Percentiles rank a stretch among this genome's conserved stretches.
Conservation (phyloP, 2,113 vertebrate species). For the Neolamprologus sp. region DNA sequence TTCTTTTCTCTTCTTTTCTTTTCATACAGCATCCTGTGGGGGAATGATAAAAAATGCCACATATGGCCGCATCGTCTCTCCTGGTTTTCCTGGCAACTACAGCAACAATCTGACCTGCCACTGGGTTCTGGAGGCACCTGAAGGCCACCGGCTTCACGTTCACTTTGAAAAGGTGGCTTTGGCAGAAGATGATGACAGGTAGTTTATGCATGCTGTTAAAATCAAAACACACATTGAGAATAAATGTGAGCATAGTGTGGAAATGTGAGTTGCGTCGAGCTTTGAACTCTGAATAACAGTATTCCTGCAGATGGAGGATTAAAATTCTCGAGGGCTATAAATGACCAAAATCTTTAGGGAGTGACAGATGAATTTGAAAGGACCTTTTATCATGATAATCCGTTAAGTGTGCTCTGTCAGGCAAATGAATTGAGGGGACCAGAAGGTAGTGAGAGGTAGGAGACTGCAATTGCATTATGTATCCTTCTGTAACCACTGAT, state of each 20-base stretch:
- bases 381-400: slow-evolving; percentile 43
- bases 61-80: slow-evolving; percentile 85
- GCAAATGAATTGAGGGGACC: slow-evolving; percentile 33
- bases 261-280: neutral
- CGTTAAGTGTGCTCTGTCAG: slow-evolving; percentile 40
- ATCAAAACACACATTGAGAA: neutral
- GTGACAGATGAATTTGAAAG: slow-evolving; percentile 36
- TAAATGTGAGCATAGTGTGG: neutral
- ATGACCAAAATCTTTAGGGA: slow-evolving; percentile 37
- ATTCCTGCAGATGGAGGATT: slow-evolving; percentile 3
- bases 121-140: slow-evolving; percentile 89
- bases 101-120: slow-evolving; percentile 98
- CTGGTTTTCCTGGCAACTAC: slow-evolving; percentile 94
- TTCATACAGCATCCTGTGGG: slow-evolving; percentile 79
- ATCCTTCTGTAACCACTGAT: slow-evolving; percentile 34
- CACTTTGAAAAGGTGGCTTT: slow-evolving; percentile 97
- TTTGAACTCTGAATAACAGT: slow-evolving; percentile 17
- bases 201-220: slow-evolving; percentile 6
- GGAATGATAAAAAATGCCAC: slow-evolving; percentile 88
- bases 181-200: slow-evolving; percentile 98
- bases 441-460: slow-evolving; percentile 18
- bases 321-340: slow-evolving; percentile 8
- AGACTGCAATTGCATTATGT: slow-evolving; percentile 44
- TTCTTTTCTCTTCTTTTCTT: neutral
- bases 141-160: slow-evolving; percentile 82